These are phyloP conservation scores for Puffinus mauretanicus DNA, from an alignment of 2,113 vertebrate species.

Conservation along the genomic window DNA sequence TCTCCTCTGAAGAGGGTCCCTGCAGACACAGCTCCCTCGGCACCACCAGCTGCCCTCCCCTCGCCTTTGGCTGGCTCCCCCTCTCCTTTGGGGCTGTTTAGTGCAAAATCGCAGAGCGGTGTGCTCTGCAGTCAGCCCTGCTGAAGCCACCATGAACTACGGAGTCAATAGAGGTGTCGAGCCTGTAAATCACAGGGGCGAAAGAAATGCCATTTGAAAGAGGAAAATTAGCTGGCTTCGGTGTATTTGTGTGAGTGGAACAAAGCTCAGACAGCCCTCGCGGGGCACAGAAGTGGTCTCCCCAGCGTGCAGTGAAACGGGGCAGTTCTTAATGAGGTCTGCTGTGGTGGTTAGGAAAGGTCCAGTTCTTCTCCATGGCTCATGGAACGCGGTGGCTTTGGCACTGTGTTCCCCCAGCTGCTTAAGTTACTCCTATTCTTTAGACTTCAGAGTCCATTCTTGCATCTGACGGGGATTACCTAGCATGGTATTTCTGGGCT, in stretches of 20 bases:
- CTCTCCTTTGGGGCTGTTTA: background rate
- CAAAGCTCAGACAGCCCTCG: background rate
- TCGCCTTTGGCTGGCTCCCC: background rate
- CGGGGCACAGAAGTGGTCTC: background rate
- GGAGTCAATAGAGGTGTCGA: background rate
- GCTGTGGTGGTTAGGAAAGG: background rate
- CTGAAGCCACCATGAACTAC: background rate
- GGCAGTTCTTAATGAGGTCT: background rate
- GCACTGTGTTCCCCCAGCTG: background rate
- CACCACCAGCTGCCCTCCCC: background rate
- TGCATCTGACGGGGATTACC: background rate
- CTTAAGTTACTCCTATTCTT: background rate
- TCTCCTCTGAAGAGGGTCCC: background rate
- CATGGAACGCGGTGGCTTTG: background rate
- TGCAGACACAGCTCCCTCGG: background rate
- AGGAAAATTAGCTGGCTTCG: background rate
- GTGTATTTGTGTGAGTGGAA: background rate
- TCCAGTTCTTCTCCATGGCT: background rate
- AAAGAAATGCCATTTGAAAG: background rate
- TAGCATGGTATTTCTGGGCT: background rate
- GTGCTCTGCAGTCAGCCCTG: background rate
- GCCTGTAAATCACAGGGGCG: background rate
- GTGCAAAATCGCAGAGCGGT: fast-evolving
- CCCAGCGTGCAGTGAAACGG: background rate
- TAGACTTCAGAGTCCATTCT: background rate